Evolutionary conservation across 1,140 invertebrate species (phyloP).

Genomic region (Drosophila leontia): DNA sequence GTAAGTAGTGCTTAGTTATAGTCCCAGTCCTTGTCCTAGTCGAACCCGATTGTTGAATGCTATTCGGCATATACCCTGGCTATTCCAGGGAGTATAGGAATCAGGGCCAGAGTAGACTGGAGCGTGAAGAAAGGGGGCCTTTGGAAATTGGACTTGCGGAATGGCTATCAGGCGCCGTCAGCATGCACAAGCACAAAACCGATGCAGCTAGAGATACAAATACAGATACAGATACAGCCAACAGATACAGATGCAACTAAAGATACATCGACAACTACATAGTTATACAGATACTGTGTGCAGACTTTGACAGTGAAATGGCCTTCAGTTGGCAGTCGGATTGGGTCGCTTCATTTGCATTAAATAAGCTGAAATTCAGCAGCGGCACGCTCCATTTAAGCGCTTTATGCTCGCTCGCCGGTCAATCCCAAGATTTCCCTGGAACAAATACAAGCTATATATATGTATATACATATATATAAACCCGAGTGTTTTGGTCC

Average conservation of each 20-base stretch:
- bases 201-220: neutral
- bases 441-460: constrained; percentile 45
- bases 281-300: constrained; percentile 8
- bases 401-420: constrained; percentile 66
- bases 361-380: constrained; percentile 85
- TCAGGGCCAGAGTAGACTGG: neutral
- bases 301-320: constrained; percentile 73
- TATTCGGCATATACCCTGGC: neutral
- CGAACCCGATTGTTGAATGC: no score
- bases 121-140: constrained; percentile 7
- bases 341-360: constrained; percentile 83
- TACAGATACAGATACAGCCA: neutral
- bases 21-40: no score
- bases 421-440: constrained; percentile 55
- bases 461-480: neutral
- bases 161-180: constrained; percentile 54
- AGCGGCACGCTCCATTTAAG: constrained; percentile 75
- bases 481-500: constrained; percentile 20
- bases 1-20: no score
- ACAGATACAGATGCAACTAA: neutral
- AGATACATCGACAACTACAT: constrained; percentile 3
- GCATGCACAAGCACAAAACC: constrained; percentile 25
- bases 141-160: constrained; percentile 15
- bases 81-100: neutral
- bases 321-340: constrained; percentile 40